These are phyloP conservation scores for Erinaceus europaeus DNA, from an alignment of 2,113 vertebrate genomes.

Conservation along the genomic window DNA sequence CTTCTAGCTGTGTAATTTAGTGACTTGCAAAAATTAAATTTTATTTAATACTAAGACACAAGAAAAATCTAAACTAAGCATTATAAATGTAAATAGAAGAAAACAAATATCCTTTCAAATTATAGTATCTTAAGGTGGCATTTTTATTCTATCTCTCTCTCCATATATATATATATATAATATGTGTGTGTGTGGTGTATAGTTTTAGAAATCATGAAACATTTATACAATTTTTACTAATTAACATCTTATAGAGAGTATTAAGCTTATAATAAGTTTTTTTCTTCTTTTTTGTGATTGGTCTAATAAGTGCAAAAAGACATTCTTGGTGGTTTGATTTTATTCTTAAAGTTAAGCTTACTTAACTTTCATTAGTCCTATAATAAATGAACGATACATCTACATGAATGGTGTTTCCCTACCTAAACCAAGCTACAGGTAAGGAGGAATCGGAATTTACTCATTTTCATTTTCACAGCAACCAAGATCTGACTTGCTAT, in stretches of 20 bases:
- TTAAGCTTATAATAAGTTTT: neutral
- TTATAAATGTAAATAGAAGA: neutral
- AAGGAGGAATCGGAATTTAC: neutral
- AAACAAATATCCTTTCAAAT: slow-evolving; percentile 3
- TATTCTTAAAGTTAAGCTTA: neutral
- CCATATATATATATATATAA: neutral
- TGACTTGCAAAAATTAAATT: slow-evolving; percentile 5
- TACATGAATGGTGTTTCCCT: neutral
- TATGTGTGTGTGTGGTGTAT: too few species aligned
- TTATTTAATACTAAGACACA: slow-evolving; percentile 34
- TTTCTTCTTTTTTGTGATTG: neutral
- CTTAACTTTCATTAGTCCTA: neutral
- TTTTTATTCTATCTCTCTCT: neutral
- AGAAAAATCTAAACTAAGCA: neutral
- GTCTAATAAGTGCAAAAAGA: slow-evolving; percentile 13
- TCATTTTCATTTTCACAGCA: neutral
- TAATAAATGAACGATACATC: neutral
- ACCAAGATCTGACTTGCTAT: neutral
- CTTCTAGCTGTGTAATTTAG: slow-evolving; percentile 22
- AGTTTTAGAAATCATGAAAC: neutral
- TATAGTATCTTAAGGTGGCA: neutral
- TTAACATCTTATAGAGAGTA: neutral
- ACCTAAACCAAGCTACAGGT: neutral
- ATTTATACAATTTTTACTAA: neutral
- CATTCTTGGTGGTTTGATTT: neutral